phyloP scores from a whole-genome alignment of 2,888 invertebrate species.

The Acholoe squamosa region DNA sequence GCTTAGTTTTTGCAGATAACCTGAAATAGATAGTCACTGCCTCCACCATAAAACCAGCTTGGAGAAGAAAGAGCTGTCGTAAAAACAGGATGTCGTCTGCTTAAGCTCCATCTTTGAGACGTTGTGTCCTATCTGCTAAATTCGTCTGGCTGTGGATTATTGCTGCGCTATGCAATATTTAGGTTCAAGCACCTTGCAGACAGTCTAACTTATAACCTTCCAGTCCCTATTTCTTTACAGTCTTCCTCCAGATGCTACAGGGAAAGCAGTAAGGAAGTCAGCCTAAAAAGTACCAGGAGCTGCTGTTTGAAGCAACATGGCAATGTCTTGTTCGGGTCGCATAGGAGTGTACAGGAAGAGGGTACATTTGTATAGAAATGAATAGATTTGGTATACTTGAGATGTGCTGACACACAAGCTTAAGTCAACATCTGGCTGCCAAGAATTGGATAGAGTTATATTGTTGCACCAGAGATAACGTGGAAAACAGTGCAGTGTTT shows the following conservation, averaged over 20 bases:
- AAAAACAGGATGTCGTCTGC: slow-evolving; percentile 10
- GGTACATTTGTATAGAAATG: background rate
- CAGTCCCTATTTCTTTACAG: background rate
- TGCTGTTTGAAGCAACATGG: background rate
- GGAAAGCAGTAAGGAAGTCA: background rate
- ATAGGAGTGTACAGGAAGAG: background rate
- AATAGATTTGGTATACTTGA: background rate
- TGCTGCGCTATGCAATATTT: background rate
- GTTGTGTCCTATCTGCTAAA: background rate
- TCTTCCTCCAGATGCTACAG: background rate
- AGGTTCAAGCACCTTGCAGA: background rate
- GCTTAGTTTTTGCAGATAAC: background rate
- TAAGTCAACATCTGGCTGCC: too few species aligned
- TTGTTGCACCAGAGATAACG: too few species aligned
- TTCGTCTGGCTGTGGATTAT: background rate
- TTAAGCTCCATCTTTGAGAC: background rate
- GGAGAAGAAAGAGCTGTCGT: background rate
- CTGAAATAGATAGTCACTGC: background rate
- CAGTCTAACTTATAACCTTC: background rate
- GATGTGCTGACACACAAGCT: background rate
- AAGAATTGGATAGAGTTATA: too few species aligned
- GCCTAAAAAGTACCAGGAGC: background rate
- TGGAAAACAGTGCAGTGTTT: too few species aligned
- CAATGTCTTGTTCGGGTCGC: background rate
- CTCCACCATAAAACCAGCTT: background rate